These are phyloP conservation scores for Enteromius mattozi DNA, from an alignment of 2,797 vertebrate species.

Conservation along the genomic window DNA sequence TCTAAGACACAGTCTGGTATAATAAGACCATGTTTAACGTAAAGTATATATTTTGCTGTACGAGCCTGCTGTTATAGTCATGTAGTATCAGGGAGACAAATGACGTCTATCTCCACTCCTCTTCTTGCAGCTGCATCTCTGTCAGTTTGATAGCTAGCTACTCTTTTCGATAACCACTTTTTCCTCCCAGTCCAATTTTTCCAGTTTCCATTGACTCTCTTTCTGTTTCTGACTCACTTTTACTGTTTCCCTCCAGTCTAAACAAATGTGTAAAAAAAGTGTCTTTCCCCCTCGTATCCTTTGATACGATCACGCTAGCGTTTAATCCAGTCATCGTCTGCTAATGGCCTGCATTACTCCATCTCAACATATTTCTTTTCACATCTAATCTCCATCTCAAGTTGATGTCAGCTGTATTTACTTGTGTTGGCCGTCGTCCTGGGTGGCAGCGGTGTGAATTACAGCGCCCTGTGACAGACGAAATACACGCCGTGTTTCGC, in stretches of 20 bases:
- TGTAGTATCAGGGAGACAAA: constrained; percentile 11
- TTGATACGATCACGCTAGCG: constrained; percentile 1
- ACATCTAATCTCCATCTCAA: constrained; percentile 31
- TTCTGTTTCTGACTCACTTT: constrained; percentile 13
- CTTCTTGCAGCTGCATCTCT: constrained; percentile 1
- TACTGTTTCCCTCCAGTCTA: constrained; percentile 17
- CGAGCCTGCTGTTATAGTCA: background rate
- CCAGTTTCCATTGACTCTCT: background rate
- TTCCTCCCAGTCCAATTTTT: background rate
- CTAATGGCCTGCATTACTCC: constrained; percentile 25
- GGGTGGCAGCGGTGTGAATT: constrained; percentile 33
- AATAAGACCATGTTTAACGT: background rate
- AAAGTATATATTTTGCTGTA: background rate
- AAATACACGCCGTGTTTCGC: background rate
- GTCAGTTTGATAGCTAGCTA: constrained; percentile 8
- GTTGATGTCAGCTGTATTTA: constrained; percentile 30
- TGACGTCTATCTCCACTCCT: background rate
- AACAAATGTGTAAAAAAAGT: background rate
- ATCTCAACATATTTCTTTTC: constrained; percentile 32
- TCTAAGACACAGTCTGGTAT: background rate
- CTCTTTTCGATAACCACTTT: constrained; percentile 18
- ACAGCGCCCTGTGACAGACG: background rate
- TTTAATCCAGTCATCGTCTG: constrained; percentile 18
- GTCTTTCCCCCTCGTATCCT: background rate
- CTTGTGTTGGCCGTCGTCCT: constrained; percentile 37